phyloP scores from a whole-genome alignment of 2,888 invertebrate genomes.

The Capitulum mitella region DNA sequence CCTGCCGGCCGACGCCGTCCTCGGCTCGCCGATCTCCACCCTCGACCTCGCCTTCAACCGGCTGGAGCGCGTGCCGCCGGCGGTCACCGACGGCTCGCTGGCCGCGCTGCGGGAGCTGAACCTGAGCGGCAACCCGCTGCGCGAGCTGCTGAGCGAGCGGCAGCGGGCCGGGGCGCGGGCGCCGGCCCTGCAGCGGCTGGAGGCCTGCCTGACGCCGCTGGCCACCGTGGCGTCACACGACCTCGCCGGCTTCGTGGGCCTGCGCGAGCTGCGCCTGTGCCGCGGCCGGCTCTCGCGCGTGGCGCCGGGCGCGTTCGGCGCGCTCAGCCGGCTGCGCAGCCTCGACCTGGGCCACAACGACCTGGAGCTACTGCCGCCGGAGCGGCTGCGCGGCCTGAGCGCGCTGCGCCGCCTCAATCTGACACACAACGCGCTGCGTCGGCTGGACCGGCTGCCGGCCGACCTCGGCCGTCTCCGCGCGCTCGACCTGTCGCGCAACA shows the following conservation, averaged over 20 bases:
- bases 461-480: slow-evolving; percentile 52
- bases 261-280: slow-evolving; percentile 78
- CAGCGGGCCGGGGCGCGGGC: slow-evolving; percentile 30
- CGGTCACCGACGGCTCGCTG: slow-evolving; percentile 61
- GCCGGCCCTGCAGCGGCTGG: slow-evolving; percentile 30
- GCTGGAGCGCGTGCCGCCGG: slow-evolving; percentile 37
- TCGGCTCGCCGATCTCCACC: slow-evolving; percentile 34
- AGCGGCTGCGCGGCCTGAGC: slow-evolving; percentile 35
- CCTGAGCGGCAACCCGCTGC: slow-evolving; percentile 71
- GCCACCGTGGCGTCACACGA: slow-evolving; percentile 71
- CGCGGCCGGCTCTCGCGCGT: slow-evolving; percentile 74
- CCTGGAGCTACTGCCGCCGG: slow-evolving; percentile 62
- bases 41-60: slow-evolving; percentile 39
- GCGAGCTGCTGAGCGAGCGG: slow-evolving; percentile 31
- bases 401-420: slow-evolving; percentile 38
- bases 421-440: slow-evolving; percentile 39
- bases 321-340: slow-evolving; percentile 68
- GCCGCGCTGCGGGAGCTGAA: slow-evolving; percentile 68
- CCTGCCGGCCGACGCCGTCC: slow-evolving; percentile 33
- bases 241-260: slow-evolving; percentile 65
- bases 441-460: slow-evolving; percentile 38
- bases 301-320: slow-evolving; percentile 66
- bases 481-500: slow-evolving; percentile 71
- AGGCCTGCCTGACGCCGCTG: slow-evolving; percentile 60
- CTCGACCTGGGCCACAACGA: slow-evolving; percentile 80